Percentiles rank a stretch among this genome's conserved stretches.
Conservation (phyloP, 2,797 vertebrate genomes). For the Leptodactylus fallax region DNA sequence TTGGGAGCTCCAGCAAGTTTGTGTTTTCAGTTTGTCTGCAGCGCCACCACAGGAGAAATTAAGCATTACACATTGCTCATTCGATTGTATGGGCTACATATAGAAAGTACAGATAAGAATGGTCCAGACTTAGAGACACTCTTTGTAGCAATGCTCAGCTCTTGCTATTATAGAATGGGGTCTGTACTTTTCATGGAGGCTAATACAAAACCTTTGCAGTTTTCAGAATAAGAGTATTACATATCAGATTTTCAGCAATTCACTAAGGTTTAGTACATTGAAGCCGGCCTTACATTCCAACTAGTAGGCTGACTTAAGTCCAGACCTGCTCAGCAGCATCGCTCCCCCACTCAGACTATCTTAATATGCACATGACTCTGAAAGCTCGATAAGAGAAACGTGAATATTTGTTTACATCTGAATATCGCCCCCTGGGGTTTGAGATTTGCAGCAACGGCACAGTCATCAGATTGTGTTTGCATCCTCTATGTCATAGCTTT, state of each 20-base stretch:
- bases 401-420: conserved; percentile 24
- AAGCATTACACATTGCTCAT: too few species aligned
- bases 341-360: not conserved
- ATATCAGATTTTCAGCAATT: not conserved
- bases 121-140: too few species aligned
- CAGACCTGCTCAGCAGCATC: not conserved
- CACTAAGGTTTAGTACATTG: not conserved
- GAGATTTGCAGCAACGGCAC: conserved; percentile 65
- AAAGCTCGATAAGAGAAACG: not conserved
- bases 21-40: too few species aligned
- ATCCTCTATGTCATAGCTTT: conserved; percentile 62
- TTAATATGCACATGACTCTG: not conserved
- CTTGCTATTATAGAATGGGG: too few species aligned
- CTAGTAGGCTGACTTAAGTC: not conserved
- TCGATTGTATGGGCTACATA: too few species aligned
- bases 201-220: not conserved
- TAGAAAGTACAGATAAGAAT: too few species aligned
- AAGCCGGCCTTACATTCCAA: not conserved
- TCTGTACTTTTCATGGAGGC: not conserved
- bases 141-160: too few species aligned
- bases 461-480: conserved; percentile 68
- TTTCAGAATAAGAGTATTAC: not conserved
- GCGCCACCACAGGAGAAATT: too few species aligned
- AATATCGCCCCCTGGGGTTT: conserved; percentile 66
- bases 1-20: too few species aligned